Conservation (phyloP, 2,888 invertebrate genomes). For the Embidobia sp. region DNA sequence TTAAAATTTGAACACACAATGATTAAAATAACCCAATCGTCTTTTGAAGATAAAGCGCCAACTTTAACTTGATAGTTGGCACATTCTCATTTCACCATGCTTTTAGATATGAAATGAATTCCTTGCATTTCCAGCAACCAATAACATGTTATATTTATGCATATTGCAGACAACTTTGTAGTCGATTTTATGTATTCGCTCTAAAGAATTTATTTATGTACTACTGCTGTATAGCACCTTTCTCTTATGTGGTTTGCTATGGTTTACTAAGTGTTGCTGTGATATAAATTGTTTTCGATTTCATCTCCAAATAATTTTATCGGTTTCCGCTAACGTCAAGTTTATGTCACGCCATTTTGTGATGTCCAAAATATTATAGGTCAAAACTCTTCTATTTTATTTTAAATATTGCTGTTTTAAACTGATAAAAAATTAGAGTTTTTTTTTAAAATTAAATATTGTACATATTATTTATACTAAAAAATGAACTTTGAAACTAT, state of each 20-base stretch:
- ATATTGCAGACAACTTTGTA: conserved; percentile 11
- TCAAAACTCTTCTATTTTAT: no score
- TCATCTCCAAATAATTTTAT: conserved; percentile 4
- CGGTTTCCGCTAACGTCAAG: background rate
- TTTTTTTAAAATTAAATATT: no score
- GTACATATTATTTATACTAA: no score
- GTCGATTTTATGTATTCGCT: conserved; percentile 2
- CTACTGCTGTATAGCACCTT: conserved; percentile 2
- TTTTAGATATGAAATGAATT: conserved; percentile 7
- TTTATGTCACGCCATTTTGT: conserved; percentile 4
- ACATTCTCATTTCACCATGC: conserved; percentile 3
- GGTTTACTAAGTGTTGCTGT: background rate
- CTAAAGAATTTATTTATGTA: conserved; percentile 15
- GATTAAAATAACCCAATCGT: background rate
- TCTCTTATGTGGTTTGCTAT: conserved; percentile 7
- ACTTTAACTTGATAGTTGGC: conserved; percentile 4
- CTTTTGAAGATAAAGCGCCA: background rate
- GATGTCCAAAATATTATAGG: no score
- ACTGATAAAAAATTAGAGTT: no score
- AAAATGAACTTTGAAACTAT: no score
- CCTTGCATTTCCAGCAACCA: conserved; percentile 1
- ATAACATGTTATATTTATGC: conserved; percentile 17
- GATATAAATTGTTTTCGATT: background rate
- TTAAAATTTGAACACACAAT: background rate
- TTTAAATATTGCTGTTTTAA: no score